phyloP scores from a whole-genome alignment of 2,888 invertebrate species.

The Actias luna region DNA sequence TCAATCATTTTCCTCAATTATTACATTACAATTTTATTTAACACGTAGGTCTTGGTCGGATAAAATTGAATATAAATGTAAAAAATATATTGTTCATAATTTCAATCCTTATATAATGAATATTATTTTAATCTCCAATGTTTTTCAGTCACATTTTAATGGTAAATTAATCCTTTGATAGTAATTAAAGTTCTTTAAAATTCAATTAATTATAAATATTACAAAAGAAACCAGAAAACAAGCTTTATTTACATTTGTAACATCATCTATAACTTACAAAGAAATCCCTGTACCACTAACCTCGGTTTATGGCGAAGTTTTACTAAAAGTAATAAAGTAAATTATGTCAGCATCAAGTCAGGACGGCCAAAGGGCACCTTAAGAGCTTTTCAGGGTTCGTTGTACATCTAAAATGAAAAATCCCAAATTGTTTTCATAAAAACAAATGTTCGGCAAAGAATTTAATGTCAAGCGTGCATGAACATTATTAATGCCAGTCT shows the following conservation, averaged over 20 bases:
- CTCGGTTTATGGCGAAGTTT: constrained; percentile 39
- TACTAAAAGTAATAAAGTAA: constrained; percentile 47
- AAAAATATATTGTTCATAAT: no score
- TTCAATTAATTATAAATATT: not conserved
- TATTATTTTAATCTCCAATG: no score
- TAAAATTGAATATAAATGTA: no score
- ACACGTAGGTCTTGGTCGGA: no score
- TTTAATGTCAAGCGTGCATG: not conserved
- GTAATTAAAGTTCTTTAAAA: no score
- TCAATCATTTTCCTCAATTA: no score
- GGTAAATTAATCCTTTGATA: no score
- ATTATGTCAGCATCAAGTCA: constrained; percentile 42
- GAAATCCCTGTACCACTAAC: constrained; percentile 28
- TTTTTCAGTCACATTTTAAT: no score
- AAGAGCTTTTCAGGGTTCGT: constrained; percentile 50
- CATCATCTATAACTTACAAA: not conserved
- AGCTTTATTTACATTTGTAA: not conserved
- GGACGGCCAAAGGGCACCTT: constrained; percentile 35
- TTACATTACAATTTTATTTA: no score
- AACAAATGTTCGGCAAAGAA: not conserved
- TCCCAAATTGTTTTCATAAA: not conserved
- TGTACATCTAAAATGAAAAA: constrained; percentile 25
- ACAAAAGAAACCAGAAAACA: not conserved
- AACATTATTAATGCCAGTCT: not conserved
- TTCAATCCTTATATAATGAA: no score